phyloP scores from a whole-genome alignment of 2,797 vertebrate genomes.

The Moxostoma hubbsi region DNA sequence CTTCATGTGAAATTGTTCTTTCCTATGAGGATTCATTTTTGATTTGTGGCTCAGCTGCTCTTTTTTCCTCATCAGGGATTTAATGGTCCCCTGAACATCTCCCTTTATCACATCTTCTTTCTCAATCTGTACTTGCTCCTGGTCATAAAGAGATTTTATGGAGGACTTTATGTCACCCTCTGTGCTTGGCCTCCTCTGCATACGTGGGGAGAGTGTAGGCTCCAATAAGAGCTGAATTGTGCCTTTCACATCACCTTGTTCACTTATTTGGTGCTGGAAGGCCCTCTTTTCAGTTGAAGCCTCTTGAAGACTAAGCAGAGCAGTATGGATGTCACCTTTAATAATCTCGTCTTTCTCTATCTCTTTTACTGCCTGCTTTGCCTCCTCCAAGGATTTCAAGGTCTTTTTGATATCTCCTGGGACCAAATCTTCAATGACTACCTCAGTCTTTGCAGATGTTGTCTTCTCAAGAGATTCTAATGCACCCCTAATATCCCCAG shows the following conservation, averaged over 20 bases:
- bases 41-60: conserved; percentile 72
- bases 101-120: conserved; percentile 79
- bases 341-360: conserved; percentile 78
- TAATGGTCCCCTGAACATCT: conserved; percentile 80
- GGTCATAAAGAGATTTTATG: conserved; percentile 77
- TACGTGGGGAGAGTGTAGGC: conserved; percentile 69
- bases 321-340: conserved; percentile 76
- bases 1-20: conserved; percentile 72
- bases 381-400: conserved; percentile 84
- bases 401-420: conserved; percentile 85
- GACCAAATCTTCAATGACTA: conserved; percentile 83
- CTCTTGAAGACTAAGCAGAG: conserved; percentile 74
- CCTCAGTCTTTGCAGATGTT: conserved; percentile 75
- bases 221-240: conserved; percentile 81
- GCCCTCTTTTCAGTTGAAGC: conserved; percentile 77
- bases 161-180: conserved; percentile 77
- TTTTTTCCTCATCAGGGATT: conserved; percentile 81
- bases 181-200: conserved; percentile 70
- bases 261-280: conserved; percentile 76
- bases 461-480: conserved; percentile 88
- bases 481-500: conserved; percentile 83
- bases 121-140: conserved; percentile 71
- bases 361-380: conserved; percentile 79
- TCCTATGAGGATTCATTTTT: conserved; percentile 73
- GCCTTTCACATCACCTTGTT: conserved; percentile 77